Conservation (phyloP, 2,113 vertebrate species). For the Dromaius novaehollandiae region DNA sequence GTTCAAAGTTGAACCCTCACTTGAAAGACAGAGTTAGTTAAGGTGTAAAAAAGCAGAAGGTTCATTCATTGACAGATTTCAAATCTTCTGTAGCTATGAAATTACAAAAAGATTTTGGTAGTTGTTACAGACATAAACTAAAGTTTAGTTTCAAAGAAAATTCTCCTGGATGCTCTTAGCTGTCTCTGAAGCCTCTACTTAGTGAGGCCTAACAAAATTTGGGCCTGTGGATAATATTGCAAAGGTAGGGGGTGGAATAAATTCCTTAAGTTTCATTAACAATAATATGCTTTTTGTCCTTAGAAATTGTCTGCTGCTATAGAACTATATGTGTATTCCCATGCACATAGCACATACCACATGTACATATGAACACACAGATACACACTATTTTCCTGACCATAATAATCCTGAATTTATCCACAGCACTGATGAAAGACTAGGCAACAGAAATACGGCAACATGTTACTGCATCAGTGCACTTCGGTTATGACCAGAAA, state of each 20-base stretch:
- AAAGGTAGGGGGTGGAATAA: not conserved
- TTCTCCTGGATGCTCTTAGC: not conserved
- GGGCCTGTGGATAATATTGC: not conserved
- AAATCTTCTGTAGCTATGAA: not conserved
- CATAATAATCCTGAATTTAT: not conserved
- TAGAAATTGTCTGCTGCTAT: not conserved
- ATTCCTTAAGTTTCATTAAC: not conserved
- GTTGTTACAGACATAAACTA: not conserved
- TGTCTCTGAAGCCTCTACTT: not conserved
- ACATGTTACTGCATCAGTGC: not conserved
- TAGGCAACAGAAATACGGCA: not conserved
- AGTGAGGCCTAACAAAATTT: not conserved
- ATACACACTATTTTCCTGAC: not conserved
- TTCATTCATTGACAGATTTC: not conserved
- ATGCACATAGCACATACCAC: not conserved
- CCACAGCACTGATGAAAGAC: not conserved
- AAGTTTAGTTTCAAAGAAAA: not conserved
- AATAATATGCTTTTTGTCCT: not conserved
- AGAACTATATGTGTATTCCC: not conserved
- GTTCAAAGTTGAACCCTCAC: not conserved
- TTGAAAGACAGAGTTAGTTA: not conserved
- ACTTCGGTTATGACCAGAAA: not conserved
- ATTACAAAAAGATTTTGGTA: not conserved
- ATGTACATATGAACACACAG: not conserved
- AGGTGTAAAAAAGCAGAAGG: not conserved